Conservation (phyloP, 2,888 invertebrate species). For the Ashinkailepas kermadecensis region DNA sequence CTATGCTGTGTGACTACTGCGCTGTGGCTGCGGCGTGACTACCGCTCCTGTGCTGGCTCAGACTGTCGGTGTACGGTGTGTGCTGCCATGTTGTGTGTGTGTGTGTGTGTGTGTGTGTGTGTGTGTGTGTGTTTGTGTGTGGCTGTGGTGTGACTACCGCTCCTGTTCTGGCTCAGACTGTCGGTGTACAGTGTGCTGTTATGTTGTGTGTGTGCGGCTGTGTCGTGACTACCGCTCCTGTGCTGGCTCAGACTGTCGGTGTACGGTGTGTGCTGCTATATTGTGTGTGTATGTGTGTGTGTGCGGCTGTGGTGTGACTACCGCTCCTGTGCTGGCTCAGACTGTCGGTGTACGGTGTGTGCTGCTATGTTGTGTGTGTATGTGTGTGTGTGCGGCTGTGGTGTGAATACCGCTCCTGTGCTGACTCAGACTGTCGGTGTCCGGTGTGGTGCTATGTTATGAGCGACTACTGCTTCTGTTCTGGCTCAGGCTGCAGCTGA, state of each 20-base stretch:
- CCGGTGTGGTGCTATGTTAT: background rate
- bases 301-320: too few species aligned
- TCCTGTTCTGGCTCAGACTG: slow-evolving; percentile 55
- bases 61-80: slow-evolving; percentile 46
- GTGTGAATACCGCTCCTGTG: slow-evolving; percentile 57
- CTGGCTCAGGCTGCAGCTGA: slow-evolving; percentile 56
- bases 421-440: slow-evolving; percentile 54
- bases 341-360: slow-evolving; percentile 46
- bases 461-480: slow-evolving; percentile 58
- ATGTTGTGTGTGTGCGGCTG: too few species aligned
- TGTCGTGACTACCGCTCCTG: slow-evolving; percentile 38
- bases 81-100: too few species aligned
- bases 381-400: too few species aligned
- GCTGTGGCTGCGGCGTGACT: too few species aligned
- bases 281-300: too few species aligned
- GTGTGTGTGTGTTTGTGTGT: too few species aligned
- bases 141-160: slow-evolving; percentile 63
- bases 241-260: slow-evolving; percentile 55
- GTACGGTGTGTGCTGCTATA: slow-evolving; percentile 33
- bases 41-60: too few species aligned
- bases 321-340: slow-evolving; percentile 59
- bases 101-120: too few species aligned
- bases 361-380: too few species aligned
- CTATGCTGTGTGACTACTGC: too few species aligned
- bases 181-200: too few species aligned